Evolutionary conservation across 2,113 vertebrate genomes (phyloP), one percentile per base, ranked within the genome.

Genomic region (Etheostoma cragini): DNA sequence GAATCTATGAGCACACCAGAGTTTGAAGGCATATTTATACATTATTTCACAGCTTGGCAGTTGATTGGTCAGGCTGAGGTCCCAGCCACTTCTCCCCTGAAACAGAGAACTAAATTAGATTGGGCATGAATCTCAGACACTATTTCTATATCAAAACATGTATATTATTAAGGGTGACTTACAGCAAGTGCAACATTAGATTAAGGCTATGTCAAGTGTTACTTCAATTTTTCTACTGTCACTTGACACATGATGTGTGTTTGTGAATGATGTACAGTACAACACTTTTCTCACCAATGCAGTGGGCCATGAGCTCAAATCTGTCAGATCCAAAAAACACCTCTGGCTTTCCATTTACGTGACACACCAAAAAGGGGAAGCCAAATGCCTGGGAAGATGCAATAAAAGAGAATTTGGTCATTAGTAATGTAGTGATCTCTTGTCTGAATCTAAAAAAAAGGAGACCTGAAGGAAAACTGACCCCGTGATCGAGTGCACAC

Each of bases 281-380:
- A 46, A 38, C 15, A 67, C 22, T 22, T 56, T 69, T 54, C 95
- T 97, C 86, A 99, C 98, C 97, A 22, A 99, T 95, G 61, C 94
- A 26, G 13, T 93, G 65, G 1, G 96, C 96, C 78, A 99, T 95
- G 70, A 99, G 85, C 85, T 99, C 98, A 88, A 98, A 94, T 72
- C 97, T 92, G 92, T 99, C 98, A 1, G 95, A 98, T 66, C 98
- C 97, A 88, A 99, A 99, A 62, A 97, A 94, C 81, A 96, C 82
- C 72, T 97, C 92, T 3, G 93, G 87, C 76, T 96, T 80, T 3
- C 93, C 95, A 6, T 96, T 74, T 15, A 96, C 13, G 12, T 98
- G 96, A 66, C 93, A 96, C 79, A 98, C 94, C 0, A 94, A 57
- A 78, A 95, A 21, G 10, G 97, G 98, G 83, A 99, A 90, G 50